Base-by-base conservation (phyloP, 2,888 invertebrate species). In the Diloba caeruleocephala region DNA sequence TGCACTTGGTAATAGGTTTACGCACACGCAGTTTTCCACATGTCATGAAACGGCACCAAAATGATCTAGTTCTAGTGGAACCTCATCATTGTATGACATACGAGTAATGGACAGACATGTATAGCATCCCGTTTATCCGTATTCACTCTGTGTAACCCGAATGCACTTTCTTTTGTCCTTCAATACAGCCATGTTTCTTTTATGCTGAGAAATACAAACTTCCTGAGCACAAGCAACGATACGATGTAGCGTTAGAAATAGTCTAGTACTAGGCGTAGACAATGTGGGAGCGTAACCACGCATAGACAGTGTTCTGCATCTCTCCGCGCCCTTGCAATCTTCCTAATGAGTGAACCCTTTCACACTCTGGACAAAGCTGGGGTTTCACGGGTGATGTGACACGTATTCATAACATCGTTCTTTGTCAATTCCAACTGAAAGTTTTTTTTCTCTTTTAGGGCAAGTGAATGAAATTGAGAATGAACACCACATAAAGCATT, bases 341-440 rank as follows among this genome's bases (percentile, higher is more conserved):
- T 91, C 92, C 92, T 93, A 93, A 93, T 92, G 93, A 93, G 90
- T 90, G 90, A 88, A 84, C 90, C 90, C 91, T 92, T 92, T 92
- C 90, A 91, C 92, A 91, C 92, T 86, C 78, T 71, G 83, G 81
- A 92, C 90, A 92, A 92, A 90, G 90, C 85, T 73, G 79, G 84
- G 91, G 90, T 88, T 90, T 89, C 87, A 86, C 88, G 90, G 89
- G 85, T 90, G 89, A 89, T 84, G 87, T 90, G 87, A 84, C 89
- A 84, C 78, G 87, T 85, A 89, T 90, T 89, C 88, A 88, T 76
- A 74, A 76, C 79, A 80, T 78, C 78, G 78, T 76, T 81, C 85
- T 87, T 88, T 89, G 88, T 89, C 82, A 78, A 80, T 78, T 78
- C 74, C 69, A 69, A 71, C 76, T 79, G 78, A 82, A 85, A 84